A percentile compares a stretch with the other conserved stretches of the same genome.
phyloP scores from a whole-genome alignment of 92 coral and sea anemone genomes.

The Desmophyllum pertusum region DNA sequence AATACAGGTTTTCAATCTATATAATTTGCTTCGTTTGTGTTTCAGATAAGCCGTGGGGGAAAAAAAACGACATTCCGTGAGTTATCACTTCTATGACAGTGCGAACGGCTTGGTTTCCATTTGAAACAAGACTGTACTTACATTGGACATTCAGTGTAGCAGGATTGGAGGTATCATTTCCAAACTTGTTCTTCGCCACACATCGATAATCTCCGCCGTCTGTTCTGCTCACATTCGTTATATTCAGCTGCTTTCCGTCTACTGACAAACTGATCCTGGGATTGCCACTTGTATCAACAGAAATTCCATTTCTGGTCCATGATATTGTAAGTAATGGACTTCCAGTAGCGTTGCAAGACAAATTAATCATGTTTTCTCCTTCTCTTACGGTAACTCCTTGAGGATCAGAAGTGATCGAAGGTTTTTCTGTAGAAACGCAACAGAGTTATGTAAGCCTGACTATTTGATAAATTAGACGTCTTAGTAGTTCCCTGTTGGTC shows the following conservation, averaged over 20 bases:
- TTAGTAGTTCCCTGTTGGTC: too few relatives aligned
- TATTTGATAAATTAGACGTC: too few relatives aligned
- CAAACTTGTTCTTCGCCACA: not conserved
- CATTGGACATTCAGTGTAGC: constrained; percentile 6
- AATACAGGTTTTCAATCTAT: too few relatives aligned
- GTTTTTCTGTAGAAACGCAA: not conserved
- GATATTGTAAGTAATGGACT: constrained; percentile 21
- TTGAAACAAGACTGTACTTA: too few relatives aligned
- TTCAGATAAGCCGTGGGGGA: too few relatives aligned
- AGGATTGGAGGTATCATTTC: not conserved
- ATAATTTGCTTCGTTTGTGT: too few relatives aligned
- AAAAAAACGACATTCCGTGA: not conserved
- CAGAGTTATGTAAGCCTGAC: too few relatives aligned
- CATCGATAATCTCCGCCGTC: not conserved
- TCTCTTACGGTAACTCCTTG: not conserved
- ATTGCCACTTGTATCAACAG: not conserved
- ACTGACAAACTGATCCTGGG: not conserved
- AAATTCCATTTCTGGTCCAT: constrained; percentile 33
- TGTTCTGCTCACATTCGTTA: too few relatives aligned
- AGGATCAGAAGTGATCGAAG: not conserved
- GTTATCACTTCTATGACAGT: too few relatives aligned
- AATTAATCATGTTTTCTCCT: constrained; percentile 18
- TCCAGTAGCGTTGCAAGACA: constrained; percentile 51
- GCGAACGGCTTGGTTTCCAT: too few relatives aligned
- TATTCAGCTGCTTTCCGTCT: not conserved